Conservation (phyloP, 35 echinoderm and acorn worm species). For the Lytechinus variegatus region DNA sequence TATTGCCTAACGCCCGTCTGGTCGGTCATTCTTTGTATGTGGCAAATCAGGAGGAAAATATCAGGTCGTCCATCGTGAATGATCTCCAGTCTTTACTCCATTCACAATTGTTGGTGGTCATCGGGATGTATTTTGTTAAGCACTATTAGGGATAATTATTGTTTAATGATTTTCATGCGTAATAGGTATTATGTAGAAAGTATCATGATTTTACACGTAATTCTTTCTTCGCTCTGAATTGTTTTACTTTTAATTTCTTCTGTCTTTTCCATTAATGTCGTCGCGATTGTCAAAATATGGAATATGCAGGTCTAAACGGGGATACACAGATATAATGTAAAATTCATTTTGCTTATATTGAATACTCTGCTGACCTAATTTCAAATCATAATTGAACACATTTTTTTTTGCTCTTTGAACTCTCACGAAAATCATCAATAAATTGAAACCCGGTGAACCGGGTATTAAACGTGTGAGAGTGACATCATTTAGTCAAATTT, state of each 20-base stretch:
- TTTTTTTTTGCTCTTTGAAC: too few relatives aligned
- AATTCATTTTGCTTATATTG: too few relatives aligned
- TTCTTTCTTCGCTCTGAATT: neutral
- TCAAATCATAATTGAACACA: too few relatives aligned
- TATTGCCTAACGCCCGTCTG: neutral
- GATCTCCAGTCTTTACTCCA: neutral
- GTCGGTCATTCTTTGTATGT: conserved; percentile 33
- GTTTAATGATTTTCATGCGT: neutral
- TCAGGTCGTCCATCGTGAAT: neutral
- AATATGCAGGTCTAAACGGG: too few relatives aligned
- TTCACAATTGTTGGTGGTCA: neutral
- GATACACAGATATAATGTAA: too few relatives aligned
- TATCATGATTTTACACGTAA: neutral
- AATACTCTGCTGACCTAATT: too few relatives aligned
- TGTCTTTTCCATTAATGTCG: neutral
- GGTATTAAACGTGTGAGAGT: too few relatives aligned
- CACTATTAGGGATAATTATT: neutral
- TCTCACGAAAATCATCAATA: too few relatives aligned
- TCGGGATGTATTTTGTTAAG: neutral
- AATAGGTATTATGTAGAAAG: neutral
- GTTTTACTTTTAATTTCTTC: neutral
- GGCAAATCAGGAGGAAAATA: conserved; percentile 14
- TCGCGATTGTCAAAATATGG: too few relatives aligned
- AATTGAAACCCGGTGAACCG: too few relatives aligned
- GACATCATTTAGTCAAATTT: too few relatives aligned